Conservation (phyloP, 2,113 vertebrate species). For the Cyanistes caeruleus region DNA sequence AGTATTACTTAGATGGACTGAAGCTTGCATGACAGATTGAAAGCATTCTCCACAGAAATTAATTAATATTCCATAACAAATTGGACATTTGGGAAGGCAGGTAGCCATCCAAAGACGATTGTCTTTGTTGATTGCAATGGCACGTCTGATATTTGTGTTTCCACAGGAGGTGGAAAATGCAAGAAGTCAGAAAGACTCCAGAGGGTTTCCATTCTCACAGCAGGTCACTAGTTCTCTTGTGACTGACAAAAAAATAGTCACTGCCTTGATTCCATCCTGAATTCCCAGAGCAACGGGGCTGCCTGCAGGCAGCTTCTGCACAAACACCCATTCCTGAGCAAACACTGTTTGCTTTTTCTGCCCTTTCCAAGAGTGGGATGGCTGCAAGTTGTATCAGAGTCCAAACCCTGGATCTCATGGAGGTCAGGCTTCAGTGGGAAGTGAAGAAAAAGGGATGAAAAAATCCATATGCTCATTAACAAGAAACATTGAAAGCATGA, state of each 20-base stretch:
- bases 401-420: background rate
- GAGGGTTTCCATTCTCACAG: background rate
- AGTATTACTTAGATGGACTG: background rate
- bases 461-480: background rate
- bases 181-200: background rate
- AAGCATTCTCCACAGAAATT: background rate
- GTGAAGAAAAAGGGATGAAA: background rate
- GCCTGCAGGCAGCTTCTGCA: background rate
- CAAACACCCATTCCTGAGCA: background rate
- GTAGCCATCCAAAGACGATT: background rate
- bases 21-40: background rate
- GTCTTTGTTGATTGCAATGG: background rate
- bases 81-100: background rate
- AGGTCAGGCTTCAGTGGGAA: background rate
- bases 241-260: background rate
- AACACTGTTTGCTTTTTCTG: background rate
- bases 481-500: background rate
- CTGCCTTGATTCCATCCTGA: background rate
- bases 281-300: background rate
- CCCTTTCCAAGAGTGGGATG: background rate
- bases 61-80: background rate
- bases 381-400: background rate
- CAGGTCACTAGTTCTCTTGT: rapidly evolving
- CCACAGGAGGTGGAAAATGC: background rate
- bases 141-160: background rate